Evolutionary conservation across 1,140 invertebrate species (phyloP).

Genomic region (Hypsibius dujardini): DNA sequence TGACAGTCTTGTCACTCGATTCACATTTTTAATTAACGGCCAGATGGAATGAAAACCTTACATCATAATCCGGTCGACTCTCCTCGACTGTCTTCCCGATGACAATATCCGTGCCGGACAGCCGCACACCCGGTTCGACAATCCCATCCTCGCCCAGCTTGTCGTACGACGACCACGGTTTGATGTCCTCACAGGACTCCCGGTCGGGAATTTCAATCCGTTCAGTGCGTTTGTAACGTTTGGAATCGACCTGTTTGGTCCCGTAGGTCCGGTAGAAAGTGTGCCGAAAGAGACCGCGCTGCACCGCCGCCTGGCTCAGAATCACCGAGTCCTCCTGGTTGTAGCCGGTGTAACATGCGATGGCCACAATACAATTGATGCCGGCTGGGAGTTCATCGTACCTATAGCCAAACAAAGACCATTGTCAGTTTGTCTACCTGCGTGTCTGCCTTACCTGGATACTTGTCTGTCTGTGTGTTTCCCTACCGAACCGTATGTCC

Average conservation of each 20-base stretch:
- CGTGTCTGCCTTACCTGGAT: too few relatives aligned
- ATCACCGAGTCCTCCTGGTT: too few relatives aligned
- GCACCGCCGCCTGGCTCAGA: not conserved
- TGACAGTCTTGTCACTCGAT: too few relatives aligned
- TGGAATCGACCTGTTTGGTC: not conserved
- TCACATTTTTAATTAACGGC: too few relatives aligned
- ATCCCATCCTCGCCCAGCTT: slow-evolving; percentile 1
- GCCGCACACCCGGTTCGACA: not conserved
- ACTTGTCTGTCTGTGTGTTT: too few relatives aligned
- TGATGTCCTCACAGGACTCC: not conserved
- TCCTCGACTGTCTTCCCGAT: not conserved
- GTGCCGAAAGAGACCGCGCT: not conserved
- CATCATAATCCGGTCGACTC: not conserved
- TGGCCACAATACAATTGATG: too few relatives aligned
- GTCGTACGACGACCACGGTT: too few relatives aligned
- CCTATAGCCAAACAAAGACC: too few relatives aligned
- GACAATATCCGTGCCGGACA: not conserved
- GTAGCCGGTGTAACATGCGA: too few relatives aligned
- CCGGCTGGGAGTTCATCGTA: too few relatives aligned
- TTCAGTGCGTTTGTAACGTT: not conserved
- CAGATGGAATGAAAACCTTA: slow-evolving; percentile 4
- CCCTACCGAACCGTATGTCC: too few relatives aligned
- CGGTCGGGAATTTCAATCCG: not conserved
- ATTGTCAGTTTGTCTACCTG: too few relatives aligned
- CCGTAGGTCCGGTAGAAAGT: not conserved